A percentile compares a stretch with the other conserved stretches of the same genome.
Conservation (phyloP, 2,797 vertebrate species). For the Sebastes diaconus region DNA sequence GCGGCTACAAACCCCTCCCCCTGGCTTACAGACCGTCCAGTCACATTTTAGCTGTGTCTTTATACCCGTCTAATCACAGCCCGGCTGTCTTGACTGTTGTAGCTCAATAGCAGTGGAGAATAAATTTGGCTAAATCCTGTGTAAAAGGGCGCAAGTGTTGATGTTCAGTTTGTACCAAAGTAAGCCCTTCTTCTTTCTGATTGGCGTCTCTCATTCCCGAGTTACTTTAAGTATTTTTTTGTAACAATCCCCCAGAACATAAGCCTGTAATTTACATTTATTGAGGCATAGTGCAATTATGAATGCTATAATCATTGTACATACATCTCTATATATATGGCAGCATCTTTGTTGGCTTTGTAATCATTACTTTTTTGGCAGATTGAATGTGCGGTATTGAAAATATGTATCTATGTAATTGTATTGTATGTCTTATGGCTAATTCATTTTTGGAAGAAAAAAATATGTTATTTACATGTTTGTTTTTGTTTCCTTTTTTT, state of each 20-base stretch:
- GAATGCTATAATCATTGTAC: conserved; percentile 94
- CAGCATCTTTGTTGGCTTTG: conserved; percentile 92
- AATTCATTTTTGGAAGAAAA: conserved; percentile 88
- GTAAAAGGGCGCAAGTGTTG: conserved; percentile 39
- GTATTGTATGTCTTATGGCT: conserved; percentile 93
- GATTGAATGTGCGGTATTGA: conserved; percentile 96
- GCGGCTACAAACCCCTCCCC: not conserved
- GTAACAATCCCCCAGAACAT: conserved; percentile 78
- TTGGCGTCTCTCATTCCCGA: conserved; percentile 59
- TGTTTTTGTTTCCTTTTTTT: conserved; percentile 57
- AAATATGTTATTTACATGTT: conserved; percentile 69
- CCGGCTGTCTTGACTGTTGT: conserved; percentile 57
- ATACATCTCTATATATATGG: conserved; percentile 86
- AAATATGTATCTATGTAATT: conserved; percentile 96
- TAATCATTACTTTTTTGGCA: conserved; percentile 93
- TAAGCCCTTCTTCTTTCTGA: conserved; percentile 74
- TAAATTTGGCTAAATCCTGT: conserved; percentile 17
- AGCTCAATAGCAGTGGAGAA: conserved; percentile 47
- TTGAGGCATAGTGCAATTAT: conserved; percentile 94
- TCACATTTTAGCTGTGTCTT: conserved; percentile 44
- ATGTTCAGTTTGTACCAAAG: conserved; percentile 80
- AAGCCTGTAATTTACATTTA: conserved; percentile 89
- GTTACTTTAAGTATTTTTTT: conserved; percentile 56
- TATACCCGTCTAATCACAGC: conserved; percentile 48
- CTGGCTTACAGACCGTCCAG: not conserved